Evolutionary conservation across 1,140 invertebrate genomes (phyloP), one percentile per base, ranked within the genome.

Genomic region (Euwallacea similis): DNA sequence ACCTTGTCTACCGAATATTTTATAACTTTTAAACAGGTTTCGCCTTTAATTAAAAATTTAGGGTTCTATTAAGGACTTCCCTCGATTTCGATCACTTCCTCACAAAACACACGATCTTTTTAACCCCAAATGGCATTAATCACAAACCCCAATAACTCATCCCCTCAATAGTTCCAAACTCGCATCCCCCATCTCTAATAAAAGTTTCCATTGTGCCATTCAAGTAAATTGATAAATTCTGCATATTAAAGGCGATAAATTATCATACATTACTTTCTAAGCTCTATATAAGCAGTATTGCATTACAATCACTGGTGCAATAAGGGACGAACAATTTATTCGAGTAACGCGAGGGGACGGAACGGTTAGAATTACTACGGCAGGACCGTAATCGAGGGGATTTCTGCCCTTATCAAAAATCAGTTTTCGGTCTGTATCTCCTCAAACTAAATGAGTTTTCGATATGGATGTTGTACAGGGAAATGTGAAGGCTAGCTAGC

Each of bases 281-380:
- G 70, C 70, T 72, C 71, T 76, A 75, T 75, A 76, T 75, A 75
- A 75, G 74, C 76, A 74, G 76, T 77, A 77, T 77, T 77, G 72
- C 76, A 75, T 77, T 77, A 77, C 74, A 76, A 77, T 75, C 73
- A 75, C 61, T 73, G 65, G 65, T 66, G 69, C 73, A 75, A 69
- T 77, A 76, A 73, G 73, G 74, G 74, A 60, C 66, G 69, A 61
- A 75, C 72, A 69, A 76, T 76, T 77, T 76, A 76, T 77, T 67
- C 16, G 56, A 54, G 55, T 41, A 50, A 59, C 58, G 64, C 44
- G 68, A 60, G 60, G 69, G 74, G 73, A 63, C 65, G 71, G 58
- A 74, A 75, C 74, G 74, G 75, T 72, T 70, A 70, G 42, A 63
- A 66, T 33, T 11, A 65, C 59, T 41, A 13, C 7, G 41, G 8